These are phyloP conservation scores for Melitaea cinxia DNA, from an alignment of 1,140 invertebrate species.

Conservation along the genomic window DNA sequence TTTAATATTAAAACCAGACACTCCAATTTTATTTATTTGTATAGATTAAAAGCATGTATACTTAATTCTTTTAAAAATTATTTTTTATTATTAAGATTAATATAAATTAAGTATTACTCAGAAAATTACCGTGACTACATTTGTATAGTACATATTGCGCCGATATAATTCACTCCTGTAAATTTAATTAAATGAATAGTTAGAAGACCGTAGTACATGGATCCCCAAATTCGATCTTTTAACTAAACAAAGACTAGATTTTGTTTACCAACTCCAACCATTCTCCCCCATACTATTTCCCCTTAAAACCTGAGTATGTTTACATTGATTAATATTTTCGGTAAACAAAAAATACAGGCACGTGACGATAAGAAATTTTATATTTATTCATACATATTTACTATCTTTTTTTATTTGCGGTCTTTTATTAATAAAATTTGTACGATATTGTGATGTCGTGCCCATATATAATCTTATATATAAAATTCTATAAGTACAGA, in stretches of 20 bases:
- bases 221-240: constrained; percentile 19
- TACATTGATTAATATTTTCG: constrained; percentile 13
- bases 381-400: neutral
- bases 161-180: neutral
- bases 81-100: too few species aligned
- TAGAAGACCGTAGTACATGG: neutral
- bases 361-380: neutral
- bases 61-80: too few species aligned
- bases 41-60: too few species aligned
- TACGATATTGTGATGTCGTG: too few species aligned
- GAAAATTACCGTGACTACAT: too few species aligned
- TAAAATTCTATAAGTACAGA: too few species aligned
- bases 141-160: neutral
- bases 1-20: too few species aligned
- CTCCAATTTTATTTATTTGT: too few species aligned
- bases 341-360: neutral
- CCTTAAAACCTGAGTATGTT: constrained; percentile 18
- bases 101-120: too few species aligned
- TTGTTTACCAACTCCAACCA: constrained; percentile 15
- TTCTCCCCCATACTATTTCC: constrained; percentile 6
- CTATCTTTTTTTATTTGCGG: too few species aligned
- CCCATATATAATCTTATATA: too few species aligned
- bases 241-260: constrained; percentile 23
- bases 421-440: neutral
- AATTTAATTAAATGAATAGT: constrained; percentile 5